Base-by-base conservation (phyloP, 2,888 invertebrate species). In the Cyrtodaria siliqua region DNA sequence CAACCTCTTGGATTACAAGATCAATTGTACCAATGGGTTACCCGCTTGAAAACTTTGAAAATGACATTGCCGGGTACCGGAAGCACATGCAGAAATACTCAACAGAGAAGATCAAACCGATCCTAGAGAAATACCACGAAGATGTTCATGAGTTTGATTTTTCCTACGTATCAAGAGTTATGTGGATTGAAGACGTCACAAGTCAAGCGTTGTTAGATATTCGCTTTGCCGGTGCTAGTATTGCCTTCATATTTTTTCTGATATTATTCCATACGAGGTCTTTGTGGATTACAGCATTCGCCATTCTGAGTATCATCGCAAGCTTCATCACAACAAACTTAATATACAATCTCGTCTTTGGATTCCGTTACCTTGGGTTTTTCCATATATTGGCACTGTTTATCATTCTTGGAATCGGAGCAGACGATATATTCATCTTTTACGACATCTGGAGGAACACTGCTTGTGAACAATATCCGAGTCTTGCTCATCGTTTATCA, bases 241-340 rank as follows among this genome's bases (percentile, higher is more conserved):
- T 86, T 60, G 42, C 59, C 0, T 86, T 86, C 55, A 86, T 86
- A 12, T 86, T 86, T 52, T 29, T 74, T 14, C 77, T 84, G 50
- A 85, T 86, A 60, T 53, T 83, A 23, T 49, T 83, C 27, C 87
- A 87, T 56, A 88, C 88, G 0, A 59, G 71, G 18, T 87, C 87
- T 2, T 44, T 87, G 2, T 86, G 83, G 66, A 68, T 88, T 23
- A 79, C 88, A 2, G 50, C 68, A 9, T 77, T 75, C 27, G 84
- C 81, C 9, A 66, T 87, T 8, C 38, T 83, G 23, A 84, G 84
- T 52, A 86, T 88, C 16, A 38, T 87, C 18, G 56, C 81, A 40
- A 85, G 86, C 49, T 88, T 88, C 60, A 18, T 84, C n/a, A 78
- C 80, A 38, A 62, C 84, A 26, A 87, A 88, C 50, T 60, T 87